phyloP scores from a whole-genome alignment of 1,140 invertebrate genomes.

The Drosophila repleta region DNA sequence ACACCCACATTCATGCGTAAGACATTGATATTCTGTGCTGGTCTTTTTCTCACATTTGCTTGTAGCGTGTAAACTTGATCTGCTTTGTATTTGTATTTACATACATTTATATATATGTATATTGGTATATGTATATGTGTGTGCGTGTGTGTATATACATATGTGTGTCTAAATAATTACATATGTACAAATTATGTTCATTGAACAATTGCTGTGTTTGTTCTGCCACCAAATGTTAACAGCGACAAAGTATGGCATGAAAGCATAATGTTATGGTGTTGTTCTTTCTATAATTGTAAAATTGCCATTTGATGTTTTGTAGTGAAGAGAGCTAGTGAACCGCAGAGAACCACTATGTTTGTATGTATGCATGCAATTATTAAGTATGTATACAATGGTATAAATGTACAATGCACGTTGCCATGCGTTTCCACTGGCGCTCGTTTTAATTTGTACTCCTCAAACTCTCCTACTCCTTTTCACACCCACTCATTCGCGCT shows the following conservation, averaged over 20 bases:
- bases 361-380: background rate
- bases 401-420: background rate
- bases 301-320: conserved; percentile 23
- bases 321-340: background rate
- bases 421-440: background rate
- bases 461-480: too few relatives aligned
- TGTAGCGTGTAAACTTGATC: too few relatives aligned
- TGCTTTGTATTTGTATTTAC: too few relatives aligned
- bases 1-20: background rate
- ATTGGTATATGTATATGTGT: background rate
- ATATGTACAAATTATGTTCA: background rate
- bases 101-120: background rate
- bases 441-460: background rate
- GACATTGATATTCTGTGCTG: background rate
- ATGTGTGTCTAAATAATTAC: background rate
- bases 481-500: background rate
- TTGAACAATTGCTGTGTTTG: background rate
- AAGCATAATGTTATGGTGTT: too few relatives aligned
- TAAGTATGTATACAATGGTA: too few relatives aligned
- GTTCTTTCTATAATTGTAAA: conserved; percentile 33
- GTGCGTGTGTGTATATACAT: background rate
- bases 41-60: background rate
- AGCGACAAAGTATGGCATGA: conserved; percentile 20
- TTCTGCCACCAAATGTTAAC: conserved; percentile 1
- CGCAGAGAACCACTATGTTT: conserved; percentile 3